Evolutionary conservation across 2,113 vertebrate genomes (phyloP).

Genomic region (Carassius gibelio): DNA sequence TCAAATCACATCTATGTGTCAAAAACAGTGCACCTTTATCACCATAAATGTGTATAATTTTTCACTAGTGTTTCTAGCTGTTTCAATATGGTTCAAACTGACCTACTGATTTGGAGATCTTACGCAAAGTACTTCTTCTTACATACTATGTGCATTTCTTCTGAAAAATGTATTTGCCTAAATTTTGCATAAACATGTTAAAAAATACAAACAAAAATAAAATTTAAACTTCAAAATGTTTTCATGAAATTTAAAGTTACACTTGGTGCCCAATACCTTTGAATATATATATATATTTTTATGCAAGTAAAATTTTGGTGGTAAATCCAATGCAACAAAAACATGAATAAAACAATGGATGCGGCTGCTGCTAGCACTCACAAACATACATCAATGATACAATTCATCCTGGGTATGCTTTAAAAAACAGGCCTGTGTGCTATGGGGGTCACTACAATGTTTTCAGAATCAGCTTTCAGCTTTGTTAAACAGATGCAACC

Average conservation of each 20-base stretch:
- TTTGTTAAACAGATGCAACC: constrained; percentile 5
- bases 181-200: no score
- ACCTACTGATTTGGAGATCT: neutral
- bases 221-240: neutral
- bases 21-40: neutral
- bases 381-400: neutral
- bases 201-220: no score
- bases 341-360: neutral
- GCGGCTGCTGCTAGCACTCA: neutral
- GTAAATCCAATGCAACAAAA: neutral
- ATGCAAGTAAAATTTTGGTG: neutral
- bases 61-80: neutral
- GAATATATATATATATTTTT: neutral
- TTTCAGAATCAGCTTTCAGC: neutral
- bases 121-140: no score
- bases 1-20: neutral
- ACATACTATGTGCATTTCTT: no score
- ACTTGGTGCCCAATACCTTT: neutral
- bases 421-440: neutral
- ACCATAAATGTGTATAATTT: neutral
- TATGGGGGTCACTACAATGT: neutral
- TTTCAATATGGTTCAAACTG: neutral
- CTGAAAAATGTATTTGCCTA: no score
- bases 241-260: neutral
- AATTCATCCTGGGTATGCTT: neutral